Evolutionary conservation across 2,888 invertebrate genomes (phyloP).

Genomic region (Yponomeuta cagnagella): DNA sequence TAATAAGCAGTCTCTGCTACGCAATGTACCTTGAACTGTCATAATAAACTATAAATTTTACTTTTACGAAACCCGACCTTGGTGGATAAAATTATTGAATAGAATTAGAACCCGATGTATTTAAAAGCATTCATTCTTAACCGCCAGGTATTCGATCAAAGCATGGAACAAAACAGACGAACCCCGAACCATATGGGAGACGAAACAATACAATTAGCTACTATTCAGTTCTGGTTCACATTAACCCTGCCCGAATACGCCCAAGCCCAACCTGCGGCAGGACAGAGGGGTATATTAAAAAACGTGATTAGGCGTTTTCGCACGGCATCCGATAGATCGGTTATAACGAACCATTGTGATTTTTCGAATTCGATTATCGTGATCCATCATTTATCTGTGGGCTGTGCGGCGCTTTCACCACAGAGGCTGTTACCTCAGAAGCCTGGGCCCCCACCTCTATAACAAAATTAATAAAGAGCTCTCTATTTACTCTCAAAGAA

Average conservation of each 20-base stretch:
- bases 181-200: conserved; percentile 42
- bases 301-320: conserved; percentile 63
- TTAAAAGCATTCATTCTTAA: no score
- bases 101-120: no score
- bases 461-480: no score
- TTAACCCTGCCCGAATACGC: conserved; percentile 20
- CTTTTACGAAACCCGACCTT: no score
- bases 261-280: conserved; percentile 23
- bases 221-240: conserved; percentile 40
- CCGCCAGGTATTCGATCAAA: neutral
- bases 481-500: no score
- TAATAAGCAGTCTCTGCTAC: no score
- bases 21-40: no score
- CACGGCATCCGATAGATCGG: conserved; percentile 39
- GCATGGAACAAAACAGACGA: neutral
- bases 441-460: no score
- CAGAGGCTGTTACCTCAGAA: conserved; percentile 23
- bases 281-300: conserved; percentile 53
- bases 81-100: no score
- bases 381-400: conserved; percentile 52
- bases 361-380: conserved; percentile 65
- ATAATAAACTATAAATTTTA: no score
- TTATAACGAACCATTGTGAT: conserved; percentile 73
- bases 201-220: conserved; percentile 73
- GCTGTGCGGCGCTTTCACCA: conserved; percentile 29